These are phyloP conservation scores for Solen grandis DNA, from an alignment of 1,140 invertebrate genomes.

Conservation along the genomic window DNA sequence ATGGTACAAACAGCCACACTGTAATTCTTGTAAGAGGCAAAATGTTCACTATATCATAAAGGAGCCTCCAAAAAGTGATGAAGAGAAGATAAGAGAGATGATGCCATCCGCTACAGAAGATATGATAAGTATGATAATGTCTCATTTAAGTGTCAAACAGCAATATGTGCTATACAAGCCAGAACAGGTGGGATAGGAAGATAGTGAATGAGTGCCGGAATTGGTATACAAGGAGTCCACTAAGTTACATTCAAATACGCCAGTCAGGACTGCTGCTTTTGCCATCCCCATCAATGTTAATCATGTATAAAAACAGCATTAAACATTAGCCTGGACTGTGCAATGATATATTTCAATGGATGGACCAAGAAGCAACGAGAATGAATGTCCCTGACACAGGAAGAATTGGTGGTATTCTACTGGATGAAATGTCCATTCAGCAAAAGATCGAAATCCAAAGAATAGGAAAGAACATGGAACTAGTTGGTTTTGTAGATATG, in stretches of 20 bases:
- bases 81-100: too few relatives aligned
- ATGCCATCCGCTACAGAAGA: too few relatives aligned
- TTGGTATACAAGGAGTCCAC: constrained; percentile 33
- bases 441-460: neutral
- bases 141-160: too few relatives aligned
- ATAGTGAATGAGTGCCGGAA: constrained; percentile 11
- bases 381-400: neutral
- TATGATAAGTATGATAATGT: too few relatives aligned
- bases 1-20: too few relatives aligned
- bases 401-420: neutral
- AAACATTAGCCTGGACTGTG: neutral
- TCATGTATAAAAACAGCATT: constrained; percentile 11
- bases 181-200: constrained; percentile 5
- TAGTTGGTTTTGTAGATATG: neutral
- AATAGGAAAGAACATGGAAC: neutral
- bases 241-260: too few relatives aligned
- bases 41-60: too few relatives aligned
- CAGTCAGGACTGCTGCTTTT: constrained; percentile 1
- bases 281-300: neutral
- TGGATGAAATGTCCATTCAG: neutral
- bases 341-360: neutral
- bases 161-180: neutral
- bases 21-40: too few relatives aligned
- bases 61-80: too few relatives aligned
- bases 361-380: constrained; percentile 20